Base-by-base conservation (phyloP, 2,797 vertebrate genomes). In the Ptychadena robeensis region DNA sequence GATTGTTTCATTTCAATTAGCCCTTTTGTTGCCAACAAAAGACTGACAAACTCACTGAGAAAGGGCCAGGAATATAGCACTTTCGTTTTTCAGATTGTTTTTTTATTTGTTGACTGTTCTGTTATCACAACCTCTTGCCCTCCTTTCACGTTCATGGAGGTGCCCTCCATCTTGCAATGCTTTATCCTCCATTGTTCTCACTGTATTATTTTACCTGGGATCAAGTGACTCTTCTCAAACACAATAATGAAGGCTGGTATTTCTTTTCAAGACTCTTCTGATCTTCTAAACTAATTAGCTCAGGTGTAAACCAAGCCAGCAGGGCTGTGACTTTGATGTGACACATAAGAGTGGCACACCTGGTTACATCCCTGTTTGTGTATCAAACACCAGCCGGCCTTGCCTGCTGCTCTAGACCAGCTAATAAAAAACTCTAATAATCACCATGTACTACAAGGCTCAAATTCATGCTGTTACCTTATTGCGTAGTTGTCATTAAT, bases 271-370 rank as follows among this genome's bases (percentile, higher is more conserved):
- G 91, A 91, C 91, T 89, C 93, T 86, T 92, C 92, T 94, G 95
- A 96, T 96, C 94, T 96, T 93, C 89, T 81, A n/a, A 87, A 93
- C 94, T 98, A 98, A 98, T 97, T 97, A 96, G 96, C 97, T 96
- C 94, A 96, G 94, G 95, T 96, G 96, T 96, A 97, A 96, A 94
- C 93, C 92, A 92, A 97, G 93, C 95, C 95, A 95, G 94, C 91
- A 87, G 94, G 93, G 90, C 89, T 91, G 90, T 71, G 91, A 93
- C 95, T 95, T 95, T 96, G 94, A 96, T 95, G 95, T 94, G 94
- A 92, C 90, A 91, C 89, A 87, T 90, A 84, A 87, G 91, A 89
- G 87, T 87, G 0, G 88, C 12, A 57, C 85, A 91, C 90, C 88
- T 83, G 90, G 91, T 91, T 90, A 91, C 90, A 85, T 91, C 90